These are phyloP conservation scores for Leptinotarsa texana DNA, from an alignment of 1,140 invertebrate genomes.

Conservation along the genomic window DNA sequence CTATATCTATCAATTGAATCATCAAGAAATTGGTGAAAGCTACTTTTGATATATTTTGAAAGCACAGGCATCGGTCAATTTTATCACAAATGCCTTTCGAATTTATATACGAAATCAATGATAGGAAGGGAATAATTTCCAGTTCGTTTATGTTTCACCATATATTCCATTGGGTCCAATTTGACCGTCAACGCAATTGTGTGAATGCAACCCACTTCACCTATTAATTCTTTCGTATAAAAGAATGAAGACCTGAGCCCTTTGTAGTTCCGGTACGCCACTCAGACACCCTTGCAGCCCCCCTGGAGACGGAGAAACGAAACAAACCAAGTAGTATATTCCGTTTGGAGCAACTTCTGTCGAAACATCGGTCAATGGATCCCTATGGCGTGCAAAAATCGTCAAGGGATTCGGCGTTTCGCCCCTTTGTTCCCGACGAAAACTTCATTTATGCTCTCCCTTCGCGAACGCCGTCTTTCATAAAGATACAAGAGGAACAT, in stretches of 20 bases:
- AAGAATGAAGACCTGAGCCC: not conserved
- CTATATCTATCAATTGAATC: no score
- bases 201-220: not conserved
- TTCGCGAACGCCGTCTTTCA: not conserved
- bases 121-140: no score
- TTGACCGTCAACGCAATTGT: not conserved
- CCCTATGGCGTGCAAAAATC: conserved; percentile 2
- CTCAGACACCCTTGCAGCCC: not conserved
- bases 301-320: conserved; percentile 4
- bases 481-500: conserved; percentile 4
- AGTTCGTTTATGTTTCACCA: no score
- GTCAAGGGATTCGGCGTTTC: conserved; percentile 8
- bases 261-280: not conserved
- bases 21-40: no score
- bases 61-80: no score
- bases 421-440: conserved; percentile 7
- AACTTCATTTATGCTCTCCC: conserved; percentile 2
- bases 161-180: not conserved
- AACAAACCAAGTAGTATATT: conserved; percentile 4
- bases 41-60: no score
- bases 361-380: not conserved
- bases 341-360: not conserved
- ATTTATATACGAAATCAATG: no score
- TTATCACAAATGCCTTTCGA: no score
- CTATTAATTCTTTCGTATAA: not conserved